A percentile compares a stretch with the other conserved stretches of the same genome.
Conservation (phyloP, 2,888 invertebrate genomes). For the Miltochrista miniata region DNA sequence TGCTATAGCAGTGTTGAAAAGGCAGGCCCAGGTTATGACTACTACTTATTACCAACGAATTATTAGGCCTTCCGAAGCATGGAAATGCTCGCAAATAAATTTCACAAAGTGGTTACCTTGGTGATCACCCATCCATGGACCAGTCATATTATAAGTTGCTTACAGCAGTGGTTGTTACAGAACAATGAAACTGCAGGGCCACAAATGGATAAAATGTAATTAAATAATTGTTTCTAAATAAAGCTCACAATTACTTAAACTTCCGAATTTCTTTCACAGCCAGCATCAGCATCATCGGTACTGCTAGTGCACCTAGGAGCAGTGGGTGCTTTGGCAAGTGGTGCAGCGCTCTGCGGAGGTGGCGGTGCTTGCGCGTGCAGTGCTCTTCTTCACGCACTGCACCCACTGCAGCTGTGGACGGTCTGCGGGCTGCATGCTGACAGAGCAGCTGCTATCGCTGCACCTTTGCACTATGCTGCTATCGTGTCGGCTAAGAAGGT, state of each 20-base stretch:
- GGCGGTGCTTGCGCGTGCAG: conserved; percentile 87
- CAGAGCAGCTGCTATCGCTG: conserved; percentile 91
- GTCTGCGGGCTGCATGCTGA: conserved; percentile 91
- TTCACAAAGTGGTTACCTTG: no score
- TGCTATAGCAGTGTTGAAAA: no score
- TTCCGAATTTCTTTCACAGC: conserved; percentile 63
- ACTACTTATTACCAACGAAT: no score
- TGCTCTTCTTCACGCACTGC: conserved; percentile 87
- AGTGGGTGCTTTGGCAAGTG: conserved; percentile 87
- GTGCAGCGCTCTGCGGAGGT: conserved; percentile 87
- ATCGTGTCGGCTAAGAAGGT: conserved; percentile 89
- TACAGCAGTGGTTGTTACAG: no score
- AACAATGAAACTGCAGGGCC: no score
- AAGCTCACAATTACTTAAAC: neutral
- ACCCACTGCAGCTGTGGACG: conserved; percentile 91
- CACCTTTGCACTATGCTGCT: conserved; percentile 91
- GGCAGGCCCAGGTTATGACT: no score
- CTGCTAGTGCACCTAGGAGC: conserved; percentile 89
- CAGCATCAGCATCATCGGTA: conserved; percentile 87
- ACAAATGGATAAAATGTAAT: no score
- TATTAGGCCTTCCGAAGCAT: no score
- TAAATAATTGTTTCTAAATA: no score
- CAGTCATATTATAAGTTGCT: no score
- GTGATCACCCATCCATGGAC: no score
- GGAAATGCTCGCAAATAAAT: no score